Evolutionary conservation across 2,113 vertebrate species (phyloP), one percentile per base, ranked within the genome.

Genomic region (Bombycilla garrulus): DNA sequence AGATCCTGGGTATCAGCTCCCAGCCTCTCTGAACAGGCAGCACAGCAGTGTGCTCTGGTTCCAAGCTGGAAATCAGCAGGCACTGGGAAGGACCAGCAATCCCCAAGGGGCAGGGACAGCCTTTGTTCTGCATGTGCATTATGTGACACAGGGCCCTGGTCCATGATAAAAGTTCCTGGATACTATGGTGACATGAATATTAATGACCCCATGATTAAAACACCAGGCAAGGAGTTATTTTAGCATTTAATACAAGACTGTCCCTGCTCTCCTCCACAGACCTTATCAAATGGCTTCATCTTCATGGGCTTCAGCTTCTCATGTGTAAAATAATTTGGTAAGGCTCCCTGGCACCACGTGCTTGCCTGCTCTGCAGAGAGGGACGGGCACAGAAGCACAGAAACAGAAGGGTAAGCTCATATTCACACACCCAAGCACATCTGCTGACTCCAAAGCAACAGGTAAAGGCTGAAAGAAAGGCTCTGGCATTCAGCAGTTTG

Each of bases 31-130:
- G 38, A 38, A 12, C 38, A 38, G 1, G 47, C 61, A 84, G 64
- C 80, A 58, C 53, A 26, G 0, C 0, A 29, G 45, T 1, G 0
- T 2, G 2, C 15, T 24, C 20, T 15, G 67, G 60, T 29, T 10
- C 28, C 42, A 0, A 60, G 53, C 2, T 26, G 44, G 64, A 47
- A 45, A 84, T 18, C 51, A 71, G 80, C 61, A 45, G 79, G 70
- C 33, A n/a, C 14, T 24, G 42, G 17, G 50, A 7, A 65, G 50
- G 38, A 77, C 36, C 83, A 77, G 36, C 38, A 64, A 51, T 3
- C 64, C 54, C 92, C 81, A 62, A 33, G 60, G 56, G 78, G 69
- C 3, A 57, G 0, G 64, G 81, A 1, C 48, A 51, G 35, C 14
- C 90, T 95, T 79, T 79, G 78, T n/a, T 60, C 81, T 72, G 36